Base-by-base conservation (phyloP, 2,797 vertebrate species). In the Neosilurus hyrtlii region DNA sequence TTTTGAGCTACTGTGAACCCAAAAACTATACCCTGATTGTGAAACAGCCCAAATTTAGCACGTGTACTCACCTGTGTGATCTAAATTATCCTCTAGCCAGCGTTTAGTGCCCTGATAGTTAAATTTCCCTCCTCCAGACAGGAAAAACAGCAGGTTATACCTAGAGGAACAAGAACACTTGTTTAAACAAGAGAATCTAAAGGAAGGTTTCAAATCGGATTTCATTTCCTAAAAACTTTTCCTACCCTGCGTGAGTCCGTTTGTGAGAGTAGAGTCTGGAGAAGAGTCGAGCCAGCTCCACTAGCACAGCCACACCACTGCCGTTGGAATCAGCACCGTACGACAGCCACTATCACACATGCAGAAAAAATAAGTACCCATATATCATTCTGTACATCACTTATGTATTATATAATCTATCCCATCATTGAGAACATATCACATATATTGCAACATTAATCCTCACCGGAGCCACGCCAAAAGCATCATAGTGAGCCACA, bases 61-160 rank as follows among this genome's bases (percentile, higher is more conserved):
- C 54, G 2, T 4, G 22, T 51, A 11, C 70, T 10, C 6, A 98
- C 98, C 98, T 88, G 98, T 99, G 90, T 99, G 98, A 84, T 99
- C 98, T 88, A 99, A 91, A 84, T 97, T 97, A 90, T 99, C 98
- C 86, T 99, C 98, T 85, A 99, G 91, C 98, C 98, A 99, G 37
- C 98, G 94, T 88, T 99, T 99, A 68, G 98, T 99, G 54, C 98
- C 98, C 91, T 99, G 98, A 85, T 99, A 99, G 93, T 99, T 99
- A 88, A 99, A 99, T 88, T 99, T 99, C 22, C 98, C 98, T n/a
- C 98, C 98, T 83, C 98, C 98, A 0, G 98, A 99, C 0, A 98
- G 94, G 84, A 99, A 99, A 93, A 99, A 99, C 80, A 99, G 92
- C 86, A 99, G 92, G 86, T 99, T 99, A 90, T 98, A 99, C 90